Evolutionary conservation across 2,888 invertebrate genomes (phyloP).

Genomic region (Dendrolimus pini): DNA sequence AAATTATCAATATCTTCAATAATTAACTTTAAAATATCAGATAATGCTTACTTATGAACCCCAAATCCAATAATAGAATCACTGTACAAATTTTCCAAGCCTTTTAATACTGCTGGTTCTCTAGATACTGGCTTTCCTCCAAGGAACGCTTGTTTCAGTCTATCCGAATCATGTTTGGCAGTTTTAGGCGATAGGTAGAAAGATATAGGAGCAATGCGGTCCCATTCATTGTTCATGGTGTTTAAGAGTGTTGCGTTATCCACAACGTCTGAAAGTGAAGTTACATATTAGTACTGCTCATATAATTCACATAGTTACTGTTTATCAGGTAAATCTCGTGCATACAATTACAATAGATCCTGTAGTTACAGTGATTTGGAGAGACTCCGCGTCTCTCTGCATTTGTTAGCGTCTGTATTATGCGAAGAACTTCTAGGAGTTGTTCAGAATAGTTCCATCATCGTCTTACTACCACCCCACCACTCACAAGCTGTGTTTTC

Average conservation of each 20-base stretch:
- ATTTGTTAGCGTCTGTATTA: no score
- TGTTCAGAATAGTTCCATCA: no score
- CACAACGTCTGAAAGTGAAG: slow-evolving; percentile 58
- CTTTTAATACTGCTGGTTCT: slow-evolving; percentile 47
- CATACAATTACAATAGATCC: no score
- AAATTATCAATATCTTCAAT: no score
- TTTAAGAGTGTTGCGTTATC: slow-evolving; percentile 72
- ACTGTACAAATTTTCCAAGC: slow-evolving; percentile 71
- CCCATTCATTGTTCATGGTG: slow-evolving; percentile 78
- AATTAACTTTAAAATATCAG: background rate
- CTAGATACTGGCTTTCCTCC: slow-evolving; percentile 39
- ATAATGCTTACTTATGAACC: slow-evolving; percentile 55
- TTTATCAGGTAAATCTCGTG: no score
- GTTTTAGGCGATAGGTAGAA: slow-evolving; percentile 78
- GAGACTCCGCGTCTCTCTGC: no score
- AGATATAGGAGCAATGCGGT: slow-evolving; percentile 79
- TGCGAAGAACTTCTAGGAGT: no score
- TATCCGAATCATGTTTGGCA: slow-evolving; percentile 65
- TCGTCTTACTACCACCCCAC: no score
- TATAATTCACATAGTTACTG: background rate
- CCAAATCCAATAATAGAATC: slow-evolving; percentile 78
- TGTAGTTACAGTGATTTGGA: no score
- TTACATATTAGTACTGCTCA: background rate
- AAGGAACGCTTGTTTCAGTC: slow-evolving; percentile 67
- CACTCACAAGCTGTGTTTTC: no score